A percentile compares a stretch with the other conserved stretches of the same genome.
Conservation (phyloP, 1,140 invertebrate genomes). For the Leptinotarsa undecemlineata region DNA sequence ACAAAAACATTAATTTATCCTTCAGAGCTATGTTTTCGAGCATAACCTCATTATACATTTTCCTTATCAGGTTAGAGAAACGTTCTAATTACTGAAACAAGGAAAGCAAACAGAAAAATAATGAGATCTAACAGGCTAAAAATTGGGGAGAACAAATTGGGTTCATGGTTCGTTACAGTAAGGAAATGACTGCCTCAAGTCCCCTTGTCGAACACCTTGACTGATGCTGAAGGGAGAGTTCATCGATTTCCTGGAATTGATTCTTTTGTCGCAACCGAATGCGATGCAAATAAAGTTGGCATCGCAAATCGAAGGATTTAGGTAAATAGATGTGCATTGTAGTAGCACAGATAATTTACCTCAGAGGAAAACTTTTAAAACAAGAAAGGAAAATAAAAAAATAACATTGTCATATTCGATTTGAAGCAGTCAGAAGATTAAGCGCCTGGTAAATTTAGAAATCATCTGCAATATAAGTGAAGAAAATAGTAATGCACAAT, state of each 20-base stretch:
- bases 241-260: constrained; percentile 1
- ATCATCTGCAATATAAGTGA: too few relatives aligned
- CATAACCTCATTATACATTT: background rate
- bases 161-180: constrained; percentile 25
- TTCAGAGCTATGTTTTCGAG: background rate
- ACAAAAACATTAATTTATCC: too few relatives aligned
- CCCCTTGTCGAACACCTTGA: constrained; percentile 25
- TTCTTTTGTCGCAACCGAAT: constrained; percentile 1
- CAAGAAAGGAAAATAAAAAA: too few relatives aligned
- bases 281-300: background rate
- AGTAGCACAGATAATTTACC: too few relatives aligned
- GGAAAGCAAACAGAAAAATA: constrained; percentile 19
- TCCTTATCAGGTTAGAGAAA: background rate
- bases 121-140: constrained; percentile 13
- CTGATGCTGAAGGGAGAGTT: background rate
- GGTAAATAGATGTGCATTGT: too few relatives aligned
- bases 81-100: constrained; percentile 12
- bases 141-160: constrained; percentile 27
- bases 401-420: too few relatives aligned
- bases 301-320: too few relatives aligned
- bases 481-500: too few relatives aligned
- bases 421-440: too few relatives aligned
- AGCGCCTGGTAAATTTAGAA: too few relatives aligned
- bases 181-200: constrained; percentile 20
- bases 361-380: too few relatives aligned